phyloP scores from a whole-genome alignment of 2,888 invertebrate genomes.

The Aquatica leii region DNA sequence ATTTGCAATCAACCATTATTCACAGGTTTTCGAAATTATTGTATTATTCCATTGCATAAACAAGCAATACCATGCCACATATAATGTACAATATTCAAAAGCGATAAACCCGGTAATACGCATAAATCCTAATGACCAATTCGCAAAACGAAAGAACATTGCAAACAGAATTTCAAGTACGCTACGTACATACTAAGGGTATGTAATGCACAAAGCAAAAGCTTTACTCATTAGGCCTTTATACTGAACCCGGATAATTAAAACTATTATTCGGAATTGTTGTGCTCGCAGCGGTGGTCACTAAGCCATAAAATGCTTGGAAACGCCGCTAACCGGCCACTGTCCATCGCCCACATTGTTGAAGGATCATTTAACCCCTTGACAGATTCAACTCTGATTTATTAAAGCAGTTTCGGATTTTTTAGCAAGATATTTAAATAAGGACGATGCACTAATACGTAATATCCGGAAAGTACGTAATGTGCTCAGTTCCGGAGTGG shows the following conservation, averaged over 20 bases:
- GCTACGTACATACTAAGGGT: not conserved
- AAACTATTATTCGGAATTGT: slow-evolving; percentile 45
- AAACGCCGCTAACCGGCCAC: slow-evolving; percentile 38
- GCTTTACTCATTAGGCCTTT: slow-evolving; percentile 12
- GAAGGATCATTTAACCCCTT: slow-evolving; percentile 59
- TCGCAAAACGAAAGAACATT: slow-evolving; percentile 38
- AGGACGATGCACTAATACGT: slow-evolving; percentile 40
- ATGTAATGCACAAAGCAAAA: slow-evolving; percentile 3
- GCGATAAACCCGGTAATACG: slow-evolving; percentile 1
- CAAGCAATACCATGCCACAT: slow-evolving; percentile 26
- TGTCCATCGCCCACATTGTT: slow-evolving; percentile 55
- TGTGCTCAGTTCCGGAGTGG: slow-evolving; percentile 36
- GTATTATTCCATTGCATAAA: slow-evolving; percentile 17
- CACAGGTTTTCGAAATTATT: slow-evolving; percentile 20
- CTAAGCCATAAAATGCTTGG: slow-evolving; percentile 43
- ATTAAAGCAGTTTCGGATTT: slow-evolving; percentile 43
- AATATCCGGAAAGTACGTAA: slow-evolving; percentile 41
- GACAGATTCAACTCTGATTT: slow-evolving; percentile 48
- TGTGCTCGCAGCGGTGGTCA: slow-evolving; percentile 40
- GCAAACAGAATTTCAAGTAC: too few species aligned
- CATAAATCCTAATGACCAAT: slow-evolving; percentile 39
- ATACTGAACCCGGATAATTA: slow-evolving; percentile 46
- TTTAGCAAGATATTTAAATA: slow-evolving; percentile 44
- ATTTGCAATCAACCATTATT: slow-evolving; percentile 8
- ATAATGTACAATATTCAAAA: slow-evolving; percentile 8